These are phyloP conservation scores for Rhinopomastus cyanomelas DNA, from an alignment of 2,113 vertebrate genomes.

Conservation along the genomic window DNA sequence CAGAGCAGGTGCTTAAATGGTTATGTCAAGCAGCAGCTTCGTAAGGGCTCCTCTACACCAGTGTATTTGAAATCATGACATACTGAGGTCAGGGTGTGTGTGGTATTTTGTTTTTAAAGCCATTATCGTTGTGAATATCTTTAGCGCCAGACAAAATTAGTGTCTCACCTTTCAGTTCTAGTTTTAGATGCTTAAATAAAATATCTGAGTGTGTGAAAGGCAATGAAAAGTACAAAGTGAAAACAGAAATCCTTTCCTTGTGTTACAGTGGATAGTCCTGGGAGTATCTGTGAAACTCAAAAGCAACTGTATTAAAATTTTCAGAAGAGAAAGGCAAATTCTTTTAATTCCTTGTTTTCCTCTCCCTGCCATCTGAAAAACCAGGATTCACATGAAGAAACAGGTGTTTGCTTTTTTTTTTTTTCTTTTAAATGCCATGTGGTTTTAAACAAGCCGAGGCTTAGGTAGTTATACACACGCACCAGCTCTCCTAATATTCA, in stretches of 20 bases:
- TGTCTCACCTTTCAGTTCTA: neutral
- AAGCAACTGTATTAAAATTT: neutral
- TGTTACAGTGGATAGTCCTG: neutral
- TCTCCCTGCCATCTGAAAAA: neutral
- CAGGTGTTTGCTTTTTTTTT: neutral
- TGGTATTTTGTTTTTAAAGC: neutral
- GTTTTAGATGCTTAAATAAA: slow-evolving; percentile 7
- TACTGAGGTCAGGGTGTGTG: neutral
- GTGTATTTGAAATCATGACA: neutral
- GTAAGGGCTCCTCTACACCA: neutral
- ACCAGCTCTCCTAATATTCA: neutral
- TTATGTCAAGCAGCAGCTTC: neutral
- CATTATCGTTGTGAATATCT: neutral
- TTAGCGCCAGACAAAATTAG: neutral
- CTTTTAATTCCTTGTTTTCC: neutral
- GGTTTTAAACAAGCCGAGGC: neutral
- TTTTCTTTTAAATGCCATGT: neutral
- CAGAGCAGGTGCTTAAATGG: neutral
- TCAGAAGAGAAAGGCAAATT: neutral
- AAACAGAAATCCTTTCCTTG: neutral
- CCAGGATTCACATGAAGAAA: neutral
- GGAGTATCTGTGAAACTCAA: neutral
- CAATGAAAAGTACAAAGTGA: neutral
- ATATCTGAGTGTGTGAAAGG: neutral
- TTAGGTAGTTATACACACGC: neutral